Evolutionary conservation across 1,140 invertebrate species (phyloP).

Genomic region (Thaumetopoea pityocampa): DNA sequence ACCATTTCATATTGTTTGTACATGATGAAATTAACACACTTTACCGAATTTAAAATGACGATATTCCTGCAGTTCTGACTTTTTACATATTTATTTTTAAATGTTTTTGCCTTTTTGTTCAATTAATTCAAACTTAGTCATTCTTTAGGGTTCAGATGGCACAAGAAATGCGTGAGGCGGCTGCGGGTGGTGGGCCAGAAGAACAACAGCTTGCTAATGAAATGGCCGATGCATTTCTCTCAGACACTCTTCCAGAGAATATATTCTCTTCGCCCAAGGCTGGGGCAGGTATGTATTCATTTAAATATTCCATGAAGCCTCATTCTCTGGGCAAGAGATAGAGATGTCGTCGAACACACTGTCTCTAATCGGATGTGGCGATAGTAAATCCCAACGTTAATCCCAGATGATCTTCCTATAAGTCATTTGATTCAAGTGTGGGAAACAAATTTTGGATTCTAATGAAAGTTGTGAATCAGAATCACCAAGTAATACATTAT

Average conservation of each 20-base stretch:
- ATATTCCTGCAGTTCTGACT: slow-evolving; percentile 61
- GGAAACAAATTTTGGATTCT: no score
- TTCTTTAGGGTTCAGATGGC: slow-evolving; percentile 82
- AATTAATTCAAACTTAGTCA: no score
- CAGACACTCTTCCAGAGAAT: slow-evolving; percentile 94
- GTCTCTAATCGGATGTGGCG: slow-evolving; percentile 70
- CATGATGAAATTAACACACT: slow-evolving; percentile 67
- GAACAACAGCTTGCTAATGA: slow-evolving; percentile 96
- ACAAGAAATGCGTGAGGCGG: slow-evolving; percentile 97
- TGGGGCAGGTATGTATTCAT: slow-evolving; percentile 87
- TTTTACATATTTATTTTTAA: no score
- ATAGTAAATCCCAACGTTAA: slow-evolving; percentile 68
- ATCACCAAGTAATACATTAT: no score
- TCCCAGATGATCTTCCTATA: slow-evolving; percentile 60
- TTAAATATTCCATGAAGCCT: slow-evolving; percentile 32
- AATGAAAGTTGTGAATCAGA: no score
- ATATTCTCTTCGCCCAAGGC: slow-evolving; percentile 97
- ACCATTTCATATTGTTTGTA: slow-evolving; percentile 5
- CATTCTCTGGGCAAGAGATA: slow-evolving; percentile 72
- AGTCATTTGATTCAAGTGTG: slow-evolving; percentile 70
- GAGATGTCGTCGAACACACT: slow-evolving; percentile 42
- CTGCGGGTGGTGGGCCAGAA: slow-evolving; percentile 85
- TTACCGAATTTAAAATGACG: slow-evolving; percentile 45
- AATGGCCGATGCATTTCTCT: slow-evolving; percentile 97
- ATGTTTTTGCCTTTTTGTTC: no score